Base-by-base conservation (phyloP, 2,888 invertebrate genomes). In the Odontocerum albicorne region DNA sequence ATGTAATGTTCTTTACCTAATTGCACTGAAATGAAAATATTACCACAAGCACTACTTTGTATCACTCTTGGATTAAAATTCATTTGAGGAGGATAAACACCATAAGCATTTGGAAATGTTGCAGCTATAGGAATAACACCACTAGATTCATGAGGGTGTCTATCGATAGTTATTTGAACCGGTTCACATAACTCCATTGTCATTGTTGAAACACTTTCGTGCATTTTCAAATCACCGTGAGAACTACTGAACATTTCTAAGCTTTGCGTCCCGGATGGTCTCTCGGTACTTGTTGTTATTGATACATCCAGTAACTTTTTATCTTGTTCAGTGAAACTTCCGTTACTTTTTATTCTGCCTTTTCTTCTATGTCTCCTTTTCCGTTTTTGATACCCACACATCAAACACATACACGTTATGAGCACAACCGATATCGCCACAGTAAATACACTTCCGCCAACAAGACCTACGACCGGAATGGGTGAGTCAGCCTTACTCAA, bases 21-120 rank as follows among this genome's bases (percentile, higher is more conserved):
- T 10, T 86, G 85, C 44, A 87, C 86, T 57, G 86, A 86, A 64
- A 87, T 87, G 70, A 86, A 87, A 62, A 87, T 86, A 66, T 86
- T 87, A 49, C 83, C 83, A 66, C 79, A 82, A 31, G 81, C 77
- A n/a, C 81, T 79, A 7, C 79, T 73, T 16, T 81, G 75, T 33
- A 79, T 65, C 47, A 72, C 65, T 59, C 74, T 74, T 13, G 74
- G 73, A 31, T 75, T 39, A 31, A 52, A 61, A 10, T 61, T 58
- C 27, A 61, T 33, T n/a, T 55, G 49, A 13, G 55, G 61, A 17
- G 47, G 51, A 44, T 61, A 61, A 6, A 61, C 49, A 17, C 61
- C 61, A 22, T 46, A 61, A 3, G 53, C 35, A 17, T 32, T 55
- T n/a, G 61, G 61, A 43, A 58, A 61, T 2, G 58, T 52, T 19